Evolutionary conservation across 2,888 invertebrate species (phyloP).

Genomic region (Cotesia congregata): DNA sequence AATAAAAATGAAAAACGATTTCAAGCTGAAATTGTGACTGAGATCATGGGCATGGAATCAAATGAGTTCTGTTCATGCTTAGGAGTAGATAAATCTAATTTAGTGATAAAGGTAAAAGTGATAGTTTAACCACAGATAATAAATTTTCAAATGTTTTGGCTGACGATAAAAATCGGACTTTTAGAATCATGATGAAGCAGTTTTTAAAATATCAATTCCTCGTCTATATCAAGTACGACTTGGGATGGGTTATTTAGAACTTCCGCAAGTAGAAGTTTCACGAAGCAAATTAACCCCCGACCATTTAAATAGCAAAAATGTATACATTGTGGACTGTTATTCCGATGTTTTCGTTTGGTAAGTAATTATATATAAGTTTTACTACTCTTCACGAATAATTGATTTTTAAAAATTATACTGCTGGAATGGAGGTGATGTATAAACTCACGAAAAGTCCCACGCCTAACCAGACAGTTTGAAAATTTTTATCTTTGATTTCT

Average conservation of each 20-base stretch:
- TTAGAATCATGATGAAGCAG: constrained; percentile 79
- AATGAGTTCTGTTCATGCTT: constrained; percentile 87
- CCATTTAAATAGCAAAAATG: constrained; percentile 89
- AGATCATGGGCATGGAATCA: constrained; percentile 86
- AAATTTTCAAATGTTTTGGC: too few species aligned
- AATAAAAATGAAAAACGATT: constrained; percentile 98
- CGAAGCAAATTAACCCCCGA: constrained; percentile 83
- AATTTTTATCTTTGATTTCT: too few species aligned
- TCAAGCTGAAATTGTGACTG: constrained; percentile 89
- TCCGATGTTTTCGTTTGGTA: constrained; percentile 84
- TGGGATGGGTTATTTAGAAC: constrained; percentile 98
- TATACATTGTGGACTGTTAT: constrained; percentile 96
- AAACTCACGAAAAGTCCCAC: too few species aligned
- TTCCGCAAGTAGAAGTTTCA: constrained; percentile 91
- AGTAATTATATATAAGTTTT: too few species aligned
- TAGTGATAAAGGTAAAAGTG: background rate
- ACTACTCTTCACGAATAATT: too few species aligned
- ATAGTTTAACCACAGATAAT: too few species aligned
- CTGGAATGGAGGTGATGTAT: too few species aligned
- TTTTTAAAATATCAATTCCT: constrained; percentile 78
- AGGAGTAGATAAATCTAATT: constrained; percentile 67
- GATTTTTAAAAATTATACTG: too few species aligned
- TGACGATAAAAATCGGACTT: background rate
- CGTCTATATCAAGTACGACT: constrained; percentile 94
- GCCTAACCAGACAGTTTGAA: too few species aligned